Conservation (phyloP, 2,797 vertebrate species). For the Leptatherina wallacei region DNA sequence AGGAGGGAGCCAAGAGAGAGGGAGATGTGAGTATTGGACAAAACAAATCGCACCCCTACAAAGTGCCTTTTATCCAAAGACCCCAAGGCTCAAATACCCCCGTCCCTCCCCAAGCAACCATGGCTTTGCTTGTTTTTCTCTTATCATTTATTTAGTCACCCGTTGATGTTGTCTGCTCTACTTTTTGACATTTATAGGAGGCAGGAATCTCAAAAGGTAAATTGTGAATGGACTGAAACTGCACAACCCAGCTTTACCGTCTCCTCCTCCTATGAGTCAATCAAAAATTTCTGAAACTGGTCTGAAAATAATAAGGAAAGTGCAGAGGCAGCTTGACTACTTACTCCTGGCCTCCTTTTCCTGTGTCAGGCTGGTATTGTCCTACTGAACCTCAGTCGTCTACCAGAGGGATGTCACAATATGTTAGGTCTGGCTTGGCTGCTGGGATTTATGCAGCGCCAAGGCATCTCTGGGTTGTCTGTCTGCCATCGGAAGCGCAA, state of each 20-base stretch:
- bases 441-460: constrained; percentile 70
- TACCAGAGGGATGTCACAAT: constrained; percentile 76
- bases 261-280: constrained; percentile 60
- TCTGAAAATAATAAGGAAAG: constrained; percentile 66
- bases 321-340: constrained; percentile 45
- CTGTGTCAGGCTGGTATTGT: constrained; percentile 81
- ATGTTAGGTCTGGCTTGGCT: constrained; percentile 72
- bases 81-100: constrained; percentile 81
- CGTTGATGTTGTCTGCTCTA: constrained; percentile 90
- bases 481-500: constrained; percentile 74
- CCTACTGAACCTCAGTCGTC: constrained; percentile 74
- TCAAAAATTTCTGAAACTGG: constrained; percentile 71
- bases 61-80: constrained; percentile 95
- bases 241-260: constrained; percentile 45
- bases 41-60: constrained; percentile 91
- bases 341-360: constrained; percentile 59
- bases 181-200: constrained; percentile 92
- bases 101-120: constrained; percentile 86
- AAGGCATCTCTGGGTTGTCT: constrained; percentile 75
- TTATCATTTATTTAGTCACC: constrained; percentile 86
- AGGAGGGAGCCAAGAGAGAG: constrained; percentile 79
- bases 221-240: constrained; percentile 77
- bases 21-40: constrained; percentile 88
- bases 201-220: constrained; percentile 87
- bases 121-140: constrained; percentile 86